These are phyloP conservation scores for Turritopsis rubra DNA, from an alignment of 30 jellyfish, hydroid and myxozoan genomes.

Conservation along the genomic window DNA sequence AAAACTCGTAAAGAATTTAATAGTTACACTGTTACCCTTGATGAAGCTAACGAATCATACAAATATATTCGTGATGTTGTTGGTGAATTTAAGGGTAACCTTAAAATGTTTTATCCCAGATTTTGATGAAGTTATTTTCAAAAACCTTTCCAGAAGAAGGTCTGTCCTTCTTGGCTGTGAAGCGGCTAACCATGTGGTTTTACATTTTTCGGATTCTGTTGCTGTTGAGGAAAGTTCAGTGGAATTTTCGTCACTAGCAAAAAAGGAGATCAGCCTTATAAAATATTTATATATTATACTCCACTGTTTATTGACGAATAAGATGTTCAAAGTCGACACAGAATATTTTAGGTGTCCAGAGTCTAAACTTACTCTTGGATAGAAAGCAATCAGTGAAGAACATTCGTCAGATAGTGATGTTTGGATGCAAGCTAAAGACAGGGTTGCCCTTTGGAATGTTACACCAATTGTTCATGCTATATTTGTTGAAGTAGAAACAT, in stretches of 20 bases:
- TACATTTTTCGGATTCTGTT: constrained; percentile 44
- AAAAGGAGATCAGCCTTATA: no score
- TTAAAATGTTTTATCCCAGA: constrained; percentile 42
- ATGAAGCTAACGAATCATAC: constrained; percentile 38
- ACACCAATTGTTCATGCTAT: no score
- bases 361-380: no score
- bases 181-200: constrained; percentile 52
- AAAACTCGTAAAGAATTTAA: constrained; percentile 33
- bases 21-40: constrained; percentile 12
- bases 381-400: no score
- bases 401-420: no score
- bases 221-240: constrained; percentile 26
- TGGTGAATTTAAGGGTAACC: constrained; percentile 33
- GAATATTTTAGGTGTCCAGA: no score
- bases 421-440: no score
- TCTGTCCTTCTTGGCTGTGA: constrained; percentile 47
- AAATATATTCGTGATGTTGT: constrained; percentile 28
- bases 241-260: neutral
- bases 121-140: constrained; percentile 29
- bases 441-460: no score
- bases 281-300: no score
- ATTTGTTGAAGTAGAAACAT: no score
- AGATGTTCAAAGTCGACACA: no score
- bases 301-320: no score
- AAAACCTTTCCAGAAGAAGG: constrained; percentile 35